Evolutionary conservation across 2,888 invertebrate genomes (phyloP).

Genomic region (Drosophila macrothrix): DNA sequence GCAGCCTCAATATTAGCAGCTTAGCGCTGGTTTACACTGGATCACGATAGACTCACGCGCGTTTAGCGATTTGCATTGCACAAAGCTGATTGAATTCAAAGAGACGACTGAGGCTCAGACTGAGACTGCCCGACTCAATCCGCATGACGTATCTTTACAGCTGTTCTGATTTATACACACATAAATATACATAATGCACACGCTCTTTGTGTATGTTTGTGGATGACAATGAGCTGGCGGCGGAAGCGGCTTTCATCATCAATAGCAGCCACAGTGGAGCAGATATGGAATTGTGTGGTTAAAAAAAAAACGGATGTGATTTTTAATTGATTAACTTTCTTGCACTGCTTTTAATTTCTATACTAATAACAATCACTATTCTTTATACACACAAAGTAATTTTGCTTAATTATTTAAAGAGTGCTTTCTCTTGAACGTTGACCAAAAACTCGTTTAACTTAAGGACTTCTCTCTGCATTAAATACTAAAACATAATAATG

Average conservation of each 20-base stretch:
- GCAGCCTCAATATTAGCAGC: conserved; percentile 23
- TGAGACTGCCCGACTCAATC: conserved; percentile 14
- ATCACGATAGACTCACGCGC: conserved; percentile 26
- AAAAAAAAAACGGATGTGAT: conserved; percentile 24
- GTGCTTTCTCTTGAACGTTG: conserved; percentile 52
- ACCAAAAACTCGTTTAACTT: conserved; percentile 45
- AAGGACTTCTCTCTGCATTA: conserved; percentile 47
- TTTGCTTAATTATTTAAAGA: conserved; percentile 75
- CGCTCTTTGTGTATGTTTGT: conserved; percentile 10
- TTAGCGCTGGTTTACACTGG: conserved; percentile 48
- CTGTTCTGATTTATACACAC: conserved; percentile 18
- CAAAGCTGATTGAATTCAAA: conserved; percentile 30
- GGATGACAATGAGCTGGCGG: conserved; percentile 15
- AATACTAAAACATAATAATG: conserved; percentile 49
- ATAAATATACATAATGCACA: neutral
- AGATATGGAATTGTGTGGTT: conserved; percentile 9
- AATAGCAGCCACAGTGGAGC: conserved; percentile 10
- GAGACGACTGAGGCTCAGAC: conserved; percentile 33
- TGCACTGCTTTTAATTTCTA: conserved; percentile 55
- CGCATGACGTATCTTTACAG: conserved; percentile 48
- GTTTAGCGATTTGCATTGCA: conserved; percentile 21
- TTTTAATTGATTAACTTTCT: conserved; percentile 48
- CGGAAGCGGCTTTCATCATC: conserved; percentile 20
- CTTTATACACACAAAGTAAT: conserved; percentile 62
- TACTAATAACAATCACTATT: conserved; percentile 70